Conservation (phyloP, 2,797 vertebrate species). For the Takifugu rubripes region DNA sequence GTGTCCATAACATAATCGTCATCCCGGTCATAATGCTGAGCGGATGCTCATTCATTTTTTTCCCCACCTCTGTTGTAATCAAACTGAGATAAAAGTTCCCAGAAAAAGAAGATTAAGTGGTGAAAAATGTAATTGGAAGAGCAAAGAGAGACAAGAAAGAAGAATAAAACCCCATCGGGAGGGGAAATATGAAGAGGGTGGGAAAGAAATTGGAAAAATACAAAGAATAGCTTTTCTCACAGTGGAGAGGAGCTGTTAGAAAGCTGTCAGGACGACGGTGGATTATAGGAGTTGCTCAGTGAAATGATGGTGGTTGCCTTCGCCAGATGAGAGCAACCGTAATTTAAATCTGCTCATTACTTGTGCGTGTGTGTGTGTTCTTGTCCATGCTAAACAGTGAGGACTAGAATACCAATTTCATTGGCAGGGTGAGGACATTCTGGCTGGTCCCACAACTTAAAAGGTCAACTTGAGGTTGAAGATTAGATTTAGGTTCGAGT, state of each 20-base stretch:
- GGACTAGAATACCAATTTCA: too few species aligned
- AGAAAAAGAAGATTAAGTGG: conserved; percentile 30
- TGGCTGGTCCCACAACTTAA: too few species aligned
- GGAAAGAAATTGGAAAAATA: conserved; percentile 15
- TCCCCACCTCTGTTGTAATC: conserved; percentile 20
- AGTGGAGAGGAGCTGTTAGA: conserved; percentile 38
- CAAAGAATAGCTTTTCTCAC: conserved; percentile 43
- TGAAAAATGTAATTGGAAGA: conserved; percentile 38
- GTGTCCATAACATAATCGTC: conserved; percentile 19
- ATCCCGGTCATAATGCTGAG: conserved; percentile 24
- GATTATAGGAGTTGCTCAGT: conserved; percentile 61
- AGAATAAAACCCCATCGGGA: conserved; percentile 16
- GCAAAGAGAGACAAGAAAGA: conserved; percentile 26
- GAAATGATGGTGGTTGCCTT: conserved; percentile 49
- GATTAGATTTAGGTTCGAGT: too few species aligned
- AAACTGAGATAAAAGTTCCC: conserved; percentile 38
- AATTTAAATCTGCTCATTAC: conserved; percentile 51
- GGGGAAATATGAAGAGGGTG: conserved; percentile 15
- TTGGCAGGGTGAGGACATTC: too few species aligned
- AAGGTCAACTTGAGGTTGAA: too few species aligned
- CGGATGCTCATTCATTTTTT: conserved; percentile 14
- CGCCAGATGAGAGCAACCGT: conserved; percentile 38
- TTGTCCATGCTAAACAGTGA: background rate
- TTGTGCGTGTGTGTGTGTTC: background rate
- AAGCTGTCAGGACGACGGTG: conserved; percentile 56